Evolutionary conservation across 2,797 vertebrate species (phyloP), one percentile per base, ranked within the genome.

Genomic region (Meriones psammophilus): DNA sequence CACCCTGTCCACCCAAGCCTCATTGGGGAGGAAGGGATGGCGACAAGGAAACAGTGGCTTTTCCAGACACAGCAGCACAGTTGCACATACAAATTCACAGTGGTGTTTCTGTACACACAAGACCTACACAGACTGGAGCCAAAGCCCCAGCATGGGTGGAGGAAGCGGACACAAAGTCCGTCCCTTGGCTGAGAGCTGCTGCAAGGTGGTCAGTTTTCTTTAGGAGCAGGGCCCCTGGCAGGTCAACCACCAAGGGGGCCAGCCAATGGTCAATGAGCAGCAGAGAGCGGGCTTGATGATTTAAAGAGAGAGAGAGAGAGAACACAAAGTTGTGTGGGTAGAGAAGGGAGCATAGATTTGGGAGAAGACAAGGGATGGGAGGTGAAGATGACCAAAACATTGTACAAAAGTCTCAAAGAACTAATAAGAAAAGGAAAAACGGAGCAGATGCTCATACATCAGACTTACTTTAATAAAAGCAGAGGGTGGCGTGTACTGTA

Each of bases 381-480:
- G 18, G 9, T 42, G 8, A 84, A 42, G 20, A 66, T 1, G 10
- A 64, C 64, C 36, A 30, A 64, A 66, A 84, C 28, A 46, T 33
- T 64, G 26, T 46, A 30, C 26, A 20, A 66, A 66, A 30, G 46
- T 84, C 39, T 84, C 81, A 3, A 42, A 28, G 26, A 83, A 64
- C 36, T 46, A 42, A 84, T 84, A 46, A 46, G 42, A 30, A 78
- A 64, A 66, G 17, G 17, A 3, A 90, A 94, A 95, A 85, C n/a
- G 8, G 17, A 4, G 3, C 33, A 54, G 28, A 46, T 18, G 60
- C 46, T 22, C 24, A 58, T n/a, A 56, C 28, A 58, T 26, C 3
- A 87, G 81, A 64, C 33, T 17, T 64, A 73, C 76, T 89, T 86
- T 26, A 76, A 95, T 76, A 89, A 83, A 79, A 84, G 50, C 36